These are phyloP conservation scores for Pectinophora gossypiella DNA, from an alignment of 1,140 invertebrate species.

Conservation along the genomic window DNA sequence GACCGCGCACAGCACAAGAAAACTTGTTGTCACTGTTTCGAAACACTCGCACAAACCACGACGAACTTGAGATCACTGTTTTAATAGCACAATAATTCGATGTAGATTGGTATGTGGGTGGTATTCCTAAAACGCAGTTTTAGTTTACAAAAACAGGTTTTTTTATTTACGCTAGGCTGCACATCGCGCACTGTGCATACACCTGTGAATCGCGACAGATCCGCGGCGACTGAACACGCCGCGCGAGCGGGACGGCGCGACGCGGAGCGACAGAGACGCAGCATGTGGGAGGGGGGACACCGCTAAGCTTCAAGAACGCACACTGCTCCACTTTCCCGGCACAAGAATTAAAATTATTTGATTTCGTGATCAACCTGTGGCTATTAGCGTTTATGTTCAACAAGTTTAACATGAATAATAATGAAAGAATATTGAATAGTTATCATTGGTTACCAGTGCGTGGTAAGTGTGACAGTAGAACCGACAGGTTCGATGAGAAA, in stretches of 20 bases:
- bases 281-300: slow-evolving; percentile 60
- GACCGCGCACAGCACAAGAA: slow-evolving; percentile 58
- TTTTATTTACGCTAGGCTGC: slow-evolving; percentile 48
- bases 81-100: background rate
- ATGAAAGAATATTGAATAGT: background rate
- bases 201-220: slow-evolving; percentile 49
- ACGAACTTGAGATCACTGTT: background rate
- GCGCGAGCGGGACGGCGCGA: slow-evolving; percentile 47
- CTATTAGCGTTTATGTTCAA: background rate
- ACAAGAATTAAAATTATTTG: background rate
- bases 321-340: slow-evolving; percentile 33
- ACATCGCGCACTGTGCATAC: slow-evolving; percentile 31
- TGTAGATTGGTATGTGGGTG: background rate
- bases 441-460: background rate
- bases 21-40: slow-evolving; percentile 65
- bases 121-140: background rate
- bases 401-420: background rate
- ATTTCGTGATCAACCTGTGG: background rate
- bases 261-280: slow-evolving; percentile 46
- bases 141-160: slow-evolving; percentile 42
- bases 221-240: slow-evolving; percentile 53
- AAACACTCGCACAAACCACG: slow-evolving; percentile 21
- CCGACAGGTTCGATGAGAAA: background rate
- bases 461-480: background rate
- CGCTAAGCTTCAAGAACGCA: slow-evolving; percentile 58